Evolutionary conservation across 1,140 invertebrate genomes (phyloP).

Genomic region (Conus betulinus): DNA sequence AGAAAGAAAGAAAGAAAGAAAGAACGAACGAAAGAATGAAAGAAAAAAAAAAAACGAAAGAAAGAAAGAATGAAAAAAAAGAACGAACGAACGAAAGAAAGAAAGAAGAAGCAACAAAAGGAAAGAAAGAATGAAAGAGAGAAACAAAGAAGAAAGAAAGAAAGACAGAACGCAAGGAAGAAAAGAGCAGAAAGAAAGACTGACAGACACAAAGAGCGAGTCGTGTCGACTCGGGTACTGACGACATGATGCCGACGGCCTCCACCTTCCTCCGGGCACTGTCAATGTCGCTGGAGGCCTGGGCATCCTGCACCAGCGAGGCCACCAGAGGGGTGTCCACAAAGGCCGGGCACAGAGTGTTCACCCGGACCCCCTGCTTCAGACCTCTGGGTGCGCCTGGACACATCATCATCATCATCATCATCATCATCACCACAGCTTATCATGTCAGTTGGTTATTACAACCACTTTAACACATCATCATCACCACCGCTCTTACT

Average conservation of each 20-base stretch:
- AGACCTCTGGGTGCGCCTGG: constrained; percentile 48
- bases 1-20: too few relatives aligned
- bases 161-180: neutral
- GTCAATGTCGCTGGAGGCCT: neutral
- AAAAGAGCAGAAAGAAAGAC: constrained; percentile 31
- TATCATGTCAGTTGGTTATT: neutral
- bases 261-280: constrained; percentile 40
- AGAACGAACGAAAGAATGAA: too few relatives aligned
- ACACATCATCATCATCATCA: neutral
- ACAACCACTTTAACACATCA: neutral
- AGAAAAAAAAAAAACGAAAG: too few relatives aligned
- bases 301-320: constrained; percentile 4
- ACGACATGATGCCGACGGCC: constrained; percentile 55
- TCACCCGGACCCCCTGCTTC: constrained; percentile 52
- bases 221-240: constrained; percentile 19
- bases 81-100: too few relatives aligned
- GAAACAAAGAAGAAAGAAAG: too few relatives aligned
- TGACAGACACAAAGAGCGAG: constrained; percentile 15
- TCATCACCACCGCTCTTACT: neutral
- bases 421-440: too few relatives aligned
- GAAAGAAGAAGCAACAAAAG: too few relatives aligned
- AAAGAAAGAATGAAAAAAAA: too few relatives aligned
- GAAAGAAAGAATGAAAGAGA: too few relatives aligned
- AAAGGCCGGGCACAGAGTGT: constrained; percentile 58
- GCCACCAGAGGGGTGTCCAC: constrained; percentile 55